Evolutionary conservation across 2,113 vertebrate genomes (phyloP).

Genomic region (Arenaria interpres): DNA sequence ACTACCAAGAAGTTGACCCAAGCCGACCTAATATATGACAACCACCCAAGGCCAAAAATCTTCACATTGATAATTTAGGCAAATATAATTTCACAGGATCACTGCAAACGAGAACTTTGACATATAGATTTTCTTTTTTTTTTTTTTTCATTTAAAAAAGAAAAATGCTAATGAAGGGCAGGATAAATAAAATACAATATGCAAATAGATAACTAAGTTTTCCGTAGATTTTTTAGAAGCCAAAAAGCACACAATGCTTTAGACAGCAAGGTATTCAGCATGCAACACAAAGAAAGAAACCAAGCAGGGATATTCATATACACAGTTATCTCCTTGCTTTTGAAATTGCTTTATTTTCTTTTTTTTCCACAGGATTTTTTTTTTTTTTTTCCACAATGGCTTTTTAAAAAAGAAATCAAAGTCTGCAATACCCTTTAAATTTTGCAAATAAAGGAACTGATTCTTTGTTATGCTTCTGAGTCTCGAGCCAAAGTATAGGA

Average conservation of each 20-base stretch:
- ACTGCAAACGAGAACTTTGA: not conserved
- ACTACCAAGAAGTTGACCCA: not conserved
- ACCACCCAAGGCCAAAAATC: not conserved
- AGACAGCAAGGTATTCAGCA: not conserved
- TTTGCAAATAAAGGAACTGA: not conserved
- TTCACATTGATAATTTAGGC: not conserved
- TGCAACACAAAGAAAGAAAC: not conserved
- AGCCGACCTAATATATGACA: not conserved
- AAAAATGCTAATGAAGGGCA: fast-evolving
- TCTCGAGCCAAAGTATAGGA: not conserved
- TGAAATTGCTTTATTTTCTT: not conserved
- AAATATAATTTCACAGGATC: not conserved
- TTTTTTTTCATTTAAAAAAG: not conserved
- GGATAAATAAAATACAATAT: not conserved
- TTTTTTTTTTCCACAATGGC: not conserved
- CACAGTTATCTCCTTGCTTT: not conserved
- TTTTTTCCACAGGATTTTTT: not conserved
- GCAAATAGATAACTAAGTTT: not conserved
- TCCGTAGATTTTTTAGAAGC: not conserved
- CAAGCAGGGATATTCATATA: not conserved
- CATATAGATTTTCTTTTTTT: not conserved
- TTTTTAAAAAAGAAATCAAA: not conserved
- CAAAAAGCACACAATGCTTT: not conserved
- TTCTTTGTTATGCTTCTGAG: not conserved
- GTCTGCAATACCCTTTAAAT: not conserved